A percentile compares a stretch with the other conserved stretches of the same genome.
These are phyloP conservation scores for Sycophila texana DNA, from an alignment of 2,888 invertebrate species.

Conservation along the genomic window DNA sequence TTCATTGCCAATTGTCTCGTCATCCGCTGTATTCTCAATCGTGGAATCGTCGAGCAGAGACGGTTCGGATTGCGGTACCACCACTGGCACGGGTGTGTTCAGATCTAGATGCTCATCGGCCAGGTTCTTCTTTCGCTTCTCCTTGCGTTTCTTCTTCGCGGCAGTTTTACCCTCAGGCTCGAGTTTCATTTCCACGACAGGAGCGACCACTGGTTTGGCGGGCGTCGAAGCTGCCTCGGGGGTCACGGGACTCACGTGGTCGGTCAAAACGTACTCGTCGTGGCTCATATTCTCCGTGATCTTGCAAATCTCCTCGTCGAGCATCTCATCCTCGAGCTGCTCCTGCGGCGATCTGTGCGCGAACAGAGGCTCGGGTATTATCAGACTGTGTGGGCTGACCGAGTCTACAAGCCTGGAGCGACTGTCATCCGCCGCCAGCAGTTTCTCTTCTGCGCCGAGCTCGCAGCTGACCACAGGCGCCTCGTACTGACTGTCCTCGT, in stretches of 20 bases:
- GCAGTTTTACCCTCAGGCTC: not conserved
- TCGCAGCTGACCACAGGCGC: not conserved
- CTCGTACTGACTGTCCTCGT: too few relatives aligned
- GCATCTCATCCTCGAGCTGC: conserved; percentile 69
- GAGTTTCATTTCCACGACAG: not conserved
- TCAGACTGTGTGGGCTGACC: not conserved
- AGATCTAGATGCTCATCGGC: conserved; percentile 67
- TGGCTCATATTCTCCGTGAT: conserved; percentile 75
- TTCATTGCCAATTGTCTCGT: not conserved
- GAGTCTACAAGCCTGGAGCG: not conserved
- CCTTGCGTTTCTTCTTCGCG: conserved; percentile 52
- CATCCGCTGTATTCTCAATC: not conserved
- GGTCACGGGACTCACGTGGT: conserved; percentile 68
- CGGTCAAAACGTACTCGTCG: conserved; percentile 73
- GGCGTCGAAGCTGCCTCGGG: conserved; percentile 65
- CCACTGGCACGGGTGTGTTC: conserved; percentile 50
- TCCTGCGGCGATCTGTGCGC: conserved; percentile 59
- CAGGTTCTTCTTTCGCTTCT: conserved; percentile 64
- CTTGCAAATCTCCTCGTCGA: conserved; percentile 74
- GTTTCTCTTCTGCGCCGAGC: not conserved
- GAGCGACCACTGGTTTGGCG: conserved; percentile 24
- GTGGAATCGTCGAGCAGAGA: not conserved
- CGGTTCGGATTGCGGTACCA: not conserved
- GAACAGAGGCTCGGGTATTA: conserved; percentile 3
- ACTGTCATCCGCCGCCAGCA: not conserved